These are phyloP conservation scores for Philaenus spumarius DNA, from an alignment of 1,140 invertebrate genomes.

Conservation along the genomic window DNA sequence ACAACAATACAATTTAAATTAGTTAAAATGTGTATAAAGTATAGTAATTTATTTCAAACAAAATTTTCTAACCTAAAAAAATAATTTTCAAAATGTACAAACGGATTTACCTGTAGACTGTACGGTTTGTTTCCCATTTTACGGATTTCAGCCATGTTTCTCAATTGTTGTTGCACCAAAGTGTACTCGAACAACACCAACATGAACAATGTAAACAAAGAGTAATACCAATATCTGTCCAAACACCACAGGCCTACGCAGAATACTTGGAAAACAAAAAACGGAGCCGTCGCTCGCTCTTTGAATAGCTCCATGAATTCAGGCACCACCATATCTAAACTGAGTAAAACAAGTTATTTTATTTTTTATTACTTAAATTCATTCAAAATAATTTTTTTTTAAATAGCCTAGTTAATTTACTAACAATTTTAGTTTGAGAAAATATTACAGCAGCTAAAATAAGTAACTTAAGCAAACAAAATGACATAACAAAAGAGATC, in stretches of 20 bases:
- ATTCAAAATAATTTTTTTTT: too few species aligned
- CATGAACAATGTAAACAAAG: constrained; percentile 96
- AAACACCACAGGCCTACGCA: constrained; percentile 98
- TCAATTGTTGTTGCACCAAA: constrained; percentile 93
- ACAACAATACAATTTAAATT: too few species aligned
- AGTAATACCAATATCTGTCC: constrained; percentile 98
- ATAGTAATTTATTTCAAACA: too few species aligned
- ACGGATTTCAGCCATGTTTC: constrained; percentile 99
- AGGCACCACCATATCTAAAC: constrained; percentile 85
- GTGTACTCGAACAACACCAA: constrained; percentile 97
- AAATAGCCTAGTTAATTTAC: too few species aligned
- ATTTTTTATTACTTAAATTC: too few species aligned
- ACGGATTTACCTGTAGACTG: constrained; percentile 58
- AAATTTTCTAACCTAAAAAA: too few species aligned
- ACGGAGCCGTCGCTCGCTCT: constrained; percentile 96
- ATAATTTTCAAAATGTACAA: too few species aligned
- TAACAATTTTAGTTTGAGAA: neutral
- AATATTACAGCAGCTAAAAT: too few species aligned
- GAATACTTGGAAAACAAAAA: constrained; percentile 95
- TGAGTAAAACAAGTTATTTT: constrained; percentile 40
- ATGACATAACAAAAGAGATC: too few species aligned
- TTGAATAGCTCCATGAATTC: constrained; percentile 95
- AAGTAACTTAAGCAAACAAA: too few species aligned
- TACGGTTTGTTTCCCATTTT: constrained; percentile 99
- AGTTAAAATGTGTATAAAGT: too few species aligned